These are phyloP conservation scores for Coelogynopora nodosa DNA, from an alignment of 2,888 invertebrate species.

Conservation along the genomic window DNA sequence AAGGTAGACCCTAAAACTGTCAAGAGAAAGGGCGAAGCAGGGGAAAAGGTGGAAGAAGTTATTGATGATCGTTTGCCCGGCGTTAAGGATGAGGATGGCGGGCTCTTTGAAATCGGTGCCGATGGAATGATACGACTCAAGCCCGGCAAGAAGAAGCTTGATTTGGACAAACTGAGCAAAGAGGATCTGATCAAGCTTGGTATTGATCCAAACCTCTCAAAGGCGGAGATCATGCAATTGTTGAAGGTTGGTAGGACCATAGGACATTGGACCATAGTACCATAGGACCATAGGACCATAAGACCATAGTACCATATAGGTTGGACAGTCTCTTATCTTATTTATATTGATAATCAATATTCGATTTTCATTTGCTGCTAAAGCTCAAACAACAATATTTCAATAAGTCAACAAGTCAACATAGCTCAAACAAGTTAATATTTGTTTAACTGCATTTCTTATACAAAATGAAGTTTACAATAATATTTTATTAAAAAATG, in stretches of 20 bases:
- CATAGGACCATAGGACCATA: too few relatives aligned
- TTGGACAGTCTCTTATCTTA: too few relatives aligned
- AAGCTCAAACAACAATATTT: too few relatives aligned
- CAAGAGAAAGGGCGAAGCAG: not conserved
- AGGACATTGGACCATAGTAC: too few relatives aligned
- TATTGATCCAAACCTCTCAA: slow-evolving; percentile 58
- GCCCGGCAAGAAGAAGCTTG: slow-evolving; percentile 59
- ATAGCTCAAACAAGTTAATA: too few relatives aligned
- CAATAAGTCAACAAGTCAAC: too few relatives aligned
- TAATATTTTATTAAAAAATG: too few relatives aligned
- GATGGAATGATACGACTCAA: slow-evolving; percentile 56
- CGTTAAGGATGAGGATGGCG: slow-evolving; percentile 50
- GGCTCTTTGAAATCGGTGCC: slow-evolving; percentile 55
- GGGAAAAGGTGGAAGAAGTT: not conserved
- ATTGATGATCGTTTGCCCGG: not conserved
- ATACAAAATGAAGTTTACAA: too few relatives aligned
- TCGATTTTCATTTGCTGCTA: too few relatives aligned
- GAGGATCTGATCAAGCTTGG: slow-evolving; percentile 57
- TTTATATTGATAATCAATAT: too few relatives aligned
- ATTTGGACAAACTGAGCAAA: slow-evolving; percentile 56
- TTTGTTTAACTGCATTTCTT: too few relatives aligned
- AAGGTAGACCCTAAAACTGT: slow-evolving; percentile 13
- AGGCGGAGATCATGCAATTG: slow-evolving; percentile 57
- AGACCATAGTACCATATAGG: too few relatives aligned
- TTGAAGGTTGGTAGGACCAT: slow-evolving; percentile 55